phyloP scores from a whole-genome alignment of 2,888 invertebrate genomes.

The Xestoiulus laeticollis region DNA sequence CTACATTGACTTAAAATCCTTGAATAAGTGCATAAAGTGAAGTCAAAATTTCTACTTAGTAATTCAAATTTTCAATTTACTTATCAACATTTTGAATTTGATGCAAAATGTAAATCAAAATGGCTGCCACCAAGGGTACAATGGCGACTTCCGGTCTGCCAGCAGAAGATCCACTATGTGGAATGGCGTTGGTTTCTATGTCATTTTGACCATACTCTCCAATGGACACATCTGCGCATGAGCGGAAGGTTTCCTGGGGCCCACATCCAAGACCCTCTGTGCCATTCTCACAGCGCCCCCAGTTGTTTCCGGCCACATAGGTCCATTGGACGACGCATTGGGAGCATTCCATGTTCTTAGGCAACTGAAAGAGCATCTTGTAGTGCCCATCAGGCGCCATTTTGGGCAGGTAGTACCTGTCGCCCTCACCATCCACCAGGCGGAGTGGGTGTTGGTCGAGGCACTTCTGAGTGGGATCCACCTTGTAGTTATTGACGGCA shows the following conservation, averaged over 20 bases:
- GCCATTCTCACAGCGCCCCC: slow-evolving; percentile 48
- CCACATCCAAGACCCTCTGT: slow-evolving; percentile 50
- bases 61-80: too few species aligned
- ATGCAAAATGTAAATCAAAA: too few species aligned
- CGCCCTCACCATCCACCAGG: slow-evolving; percentile 72
- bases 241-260: slow-evolving; percentile 52
- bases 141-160: neutral
- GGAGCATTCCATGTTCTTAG: slow-evolving; percentile 77
- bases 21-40: too few species aligned
- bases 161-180: too few species aligned
- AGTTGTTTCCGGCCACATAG: too few species aligned
- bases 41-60: too few species aligned
- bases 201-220: too few species aligned
- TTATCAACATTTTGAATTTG: too few species aligned
- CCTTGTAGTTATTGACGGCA: slow-evolving; percentile 80
- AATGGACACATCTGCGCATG: slow-evolving; percentile 49
- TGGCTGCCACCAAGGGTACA: too few species aligned
- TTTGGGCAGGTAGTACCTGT: slow-evolving; percentile 60
- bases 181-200: neutral
- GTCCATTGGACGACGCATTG: slow-evolving; percentile 90
- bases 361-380: slow-evolving; percentile 69
- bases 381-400: slow-evolving; percentile 54
- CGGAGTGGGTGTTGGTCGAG: slow-evolving; percentile 75
- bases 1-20: too few species aligned
- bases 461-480: slow-evolving; percentile 76